Evolutionary conservation across 2,888 invertebrate species (phyloP).

Genomic region (Drosophila nr. fundita): DNA sequence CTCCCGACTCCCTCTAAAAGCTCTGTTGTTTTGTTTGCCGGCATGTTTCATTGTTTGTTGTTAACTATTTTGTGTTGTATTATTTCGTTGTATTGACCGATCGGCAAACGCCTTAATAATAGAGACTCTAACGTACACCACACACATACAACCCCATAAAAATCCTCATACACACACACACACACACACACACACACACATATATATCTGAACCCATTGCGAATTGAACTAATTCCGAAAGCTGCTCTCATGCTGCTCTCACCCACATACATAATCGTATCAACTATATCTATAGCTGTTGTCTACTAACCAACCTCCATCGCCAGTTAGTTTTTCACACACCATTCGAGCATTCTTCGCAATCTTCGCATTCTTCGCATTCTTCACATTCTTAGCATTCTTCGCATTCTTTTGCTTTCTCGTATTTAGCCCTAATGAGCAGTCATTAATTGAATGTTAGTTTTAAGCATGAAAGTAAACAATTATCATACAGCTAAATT

Average conservation of each 20-base stretch:
- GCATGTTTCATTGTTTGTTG: slow-evolving; percentile 45
- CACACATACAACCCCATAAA: background rate
- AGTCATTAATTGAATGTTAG: slow-evolving; percentile 25
- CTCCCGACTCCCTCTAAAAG: background rate
- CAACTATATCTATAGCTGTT: slow-evolving; percentile 25
- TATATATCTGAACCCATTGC: slow-evolving; percentile 34
- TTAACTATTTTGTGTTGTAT: slow-evolving; percentile 43
- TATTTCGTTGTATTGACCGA: slow-evolving; percentile 34
- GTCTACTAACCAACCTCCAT: slow-evolving; percentile 37
- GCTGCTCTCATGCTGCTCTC: slow-evolving; percentile 25
- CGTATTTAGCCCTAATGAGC: background rate
- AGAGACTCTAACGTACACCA: slow-evolving; percentile 31
- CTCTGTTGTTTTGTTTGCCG: slow-evolving; percentile 61
- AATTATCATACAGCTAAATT: background rate
- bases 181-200: background rate
- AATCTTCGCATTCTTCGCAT: background rate
- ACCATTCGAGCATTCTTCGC: background rate
- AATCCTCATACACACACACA: background rate
- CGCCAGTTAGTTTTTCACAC: slow-evolving; percentile 2
- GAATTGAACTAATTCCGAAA: slow-evolving; percentile 33
- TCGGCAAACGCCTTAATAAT: slow-evolving; percentile 14
- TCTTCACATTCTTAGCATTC: no score
- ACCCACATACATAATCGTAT: slow-evolving; percentile 8
- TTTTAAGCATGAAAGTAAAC: slow-evolving; percentile 37
- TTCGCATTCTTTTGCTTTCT: background rate